Conservation (phyloP, 2,888 invertebrate species). For the Apeira syringaria region DNA sequence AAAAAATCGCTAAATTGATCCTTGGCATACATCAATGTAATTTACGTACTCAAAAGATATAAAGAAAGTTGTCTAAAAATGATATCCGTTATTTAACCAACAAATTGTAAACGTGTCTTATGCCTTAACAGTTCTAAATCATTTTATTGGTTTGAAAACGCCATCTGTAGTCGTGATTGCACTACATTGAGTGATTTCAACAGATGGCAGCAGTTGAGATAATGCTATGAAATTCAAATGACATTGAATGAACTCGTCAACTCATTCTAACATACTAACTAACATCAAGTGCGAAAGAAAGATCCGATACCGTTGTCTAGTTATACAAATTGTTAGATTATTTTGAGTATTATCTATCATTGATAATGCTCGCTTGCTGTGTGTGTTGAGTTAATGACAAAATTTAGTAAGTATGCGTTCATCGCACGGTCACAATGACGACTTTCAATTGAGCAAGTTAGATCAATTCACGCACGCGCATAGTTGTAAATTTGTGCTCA, state of each 20-base stretch:
- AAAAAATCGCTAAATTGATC: too few relatives aligned
- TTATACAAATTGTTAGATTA: slow-evolving; percentile 18
- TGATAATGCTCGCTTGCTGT: slow-evolving; percentile 21
- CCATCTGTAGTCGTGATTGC: slow-evolving; percentile 43
- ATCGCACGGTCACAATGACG: slow-evolving; percentile 27
- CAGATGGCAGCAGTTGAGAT: slow-evolving; percentile 36
- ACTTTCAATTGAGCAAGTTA: slow-evolving; percentile 38
- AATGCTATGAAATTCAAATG: slow-evolving; percentile 30
- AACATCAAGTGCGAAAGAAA: slow-evolving; percentile 52
- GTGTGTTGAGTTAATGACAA: slow-evolving; percentile 1
- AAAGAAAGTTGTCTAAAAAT: too few relatives aligned
- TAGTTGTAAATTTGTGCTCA: slow-evolving; percentile 12
- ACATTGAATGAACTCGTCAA: slow-evolving; percentile 33
- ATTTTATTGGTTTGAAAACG: slow-evolving; percentile 38
- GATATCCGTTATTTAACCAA: too few relatives aligned
- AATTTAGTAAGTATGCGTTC: slow-evolving; percentile 18
- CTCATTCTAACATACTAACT: slow-evolving; percentile 3
- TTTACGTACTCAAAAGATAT: too few relatives aligned
- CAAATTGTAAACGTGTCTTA: too few relatives aligned
- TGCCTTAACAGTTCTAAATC: too few relatives aligned
- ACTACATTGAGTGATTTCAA: slow-evolving; percentile 14
- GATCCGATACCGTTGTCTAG: slow-evolving; percentile 28
- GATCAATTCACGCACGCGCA: slow-evolving; percentile 7
- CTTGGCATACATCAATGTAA: too few relatives aligned
- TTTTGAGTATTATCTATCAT: slow-evolving; percentile 17